Evolutionary conservation across 1,140 invertebrate species (phyloP), one percentile per base, ranked within the genome.

Genomic region (Lordiphosa stackelbergi): DNA sequence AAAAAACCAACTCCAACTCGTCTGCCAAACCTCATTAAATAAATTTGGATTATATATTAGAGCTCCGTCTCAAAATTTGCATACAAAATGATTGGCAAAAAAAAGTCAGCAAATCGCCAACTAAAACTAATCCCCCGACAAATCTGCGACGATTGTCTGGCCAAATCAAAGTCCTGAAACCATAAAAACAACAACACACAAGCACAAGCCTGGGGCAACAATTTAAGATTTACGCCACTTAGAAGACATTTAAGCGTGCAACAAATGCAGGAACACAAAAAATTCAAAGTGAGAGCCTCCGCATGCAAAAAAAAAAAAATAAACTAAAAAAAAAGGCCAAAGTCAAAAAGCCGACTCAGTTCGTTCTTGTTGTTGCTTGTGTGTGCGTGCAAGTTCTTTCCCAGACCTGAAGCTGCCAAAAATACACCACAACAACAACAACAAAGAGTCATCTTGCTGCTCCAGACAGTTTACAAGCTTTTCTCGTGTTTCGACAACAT

Each of bases 201-300:
- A 37, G 37, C 35, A 36, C 28, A 19, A 46, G 60, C 72, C 72
- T 57, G 52, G 53, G 72, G 72, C 71, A 74, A 74, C 65, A 74
- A 74, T 74, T 74, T 74, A 69, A 74, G 72, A 74, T 74, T 74
- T 74, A 74, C 72, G 71, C 72, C 72, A 74, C 72, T 74, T 74
- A 74, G 71, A 74, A 74, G 72, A 53, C 56, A 74, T 73, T 74
- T 74, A 74, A 69, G 72, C 72, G 72, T 74, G 71, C 66, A 69
- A 69, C 60, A 74, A 74, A 74, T 57, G 48, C 53, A 54, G 49
- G 38, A 69, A 60, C 48, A 36, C 24, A 52, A 54, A 36, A 47
- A 36, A 40, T 62, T 34, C 35, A 28, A 45, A 46, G 28, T 13
- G 13, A 56, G 24, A 11, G 31, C 12, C 10, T 68, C 47, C 19